phyloP scores from a whole-genome alignment of 2,797 vertebrate genomes.

The Eremophila alpestris region DNA sequence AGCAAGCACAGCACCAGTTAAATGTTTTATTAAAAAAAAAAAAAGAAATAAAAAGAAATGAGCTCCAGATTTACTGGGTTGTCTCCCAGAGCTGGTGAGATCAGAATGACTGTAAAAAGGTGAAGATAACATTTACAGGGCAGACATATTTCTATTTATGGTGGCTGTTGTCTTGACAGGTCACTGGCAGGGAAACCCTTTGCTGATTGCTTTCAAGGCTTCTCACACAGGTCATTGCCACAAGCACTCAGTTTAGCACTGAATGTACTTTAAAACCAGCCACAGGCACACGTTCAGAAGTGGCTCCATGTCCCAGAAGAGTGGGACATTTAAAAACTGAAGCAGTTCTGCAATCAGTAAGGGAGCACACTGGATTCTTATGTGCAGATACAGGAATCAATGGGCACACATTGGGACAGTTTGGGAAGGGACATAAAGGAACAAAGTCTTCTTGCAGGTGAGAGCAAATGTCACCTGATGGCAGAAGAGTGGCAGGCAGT shows the following conservation, averaged over 20 bases:
- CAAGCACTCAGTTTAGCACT: neutral
- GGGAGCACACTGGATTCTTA: neutral
- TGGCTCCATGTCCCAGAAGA: neutral
- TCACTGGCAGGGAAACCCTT: neutral
- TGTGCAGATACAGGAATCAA: neutral
- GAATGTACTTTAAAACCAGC: neutral
- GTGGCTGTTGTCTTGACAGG: neutral
- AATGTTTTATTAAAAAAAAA: neutral
- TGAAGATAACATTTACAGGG: neutral
- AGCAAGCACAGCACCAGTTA: neutral
- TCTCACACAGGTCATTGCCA: neutral
- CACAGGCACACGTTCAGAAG: neutral
- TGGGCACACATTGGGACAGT: accelerated
- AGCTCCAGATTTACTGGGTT: neutral
- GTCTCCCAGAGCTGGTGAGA: neutral
- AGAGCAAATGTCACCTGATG: neutral
- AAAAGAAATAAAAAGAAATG: accelerated
- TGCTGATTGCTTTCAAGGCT: neutral
- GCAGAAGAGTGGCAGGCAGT: neutral
- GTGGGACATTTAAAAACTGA: neutral
- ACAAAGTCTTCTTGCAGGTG: neutral
- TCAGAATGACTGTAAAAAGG: neutral
- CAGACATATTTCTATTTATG: neutral
- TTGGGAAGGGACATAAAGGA: neutral
- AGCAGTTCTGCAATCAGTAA: neutral